Base-by-base conservation (phyloP, 2,888 invertebrate genomes). In the Amphipoea oculea region DNA sequence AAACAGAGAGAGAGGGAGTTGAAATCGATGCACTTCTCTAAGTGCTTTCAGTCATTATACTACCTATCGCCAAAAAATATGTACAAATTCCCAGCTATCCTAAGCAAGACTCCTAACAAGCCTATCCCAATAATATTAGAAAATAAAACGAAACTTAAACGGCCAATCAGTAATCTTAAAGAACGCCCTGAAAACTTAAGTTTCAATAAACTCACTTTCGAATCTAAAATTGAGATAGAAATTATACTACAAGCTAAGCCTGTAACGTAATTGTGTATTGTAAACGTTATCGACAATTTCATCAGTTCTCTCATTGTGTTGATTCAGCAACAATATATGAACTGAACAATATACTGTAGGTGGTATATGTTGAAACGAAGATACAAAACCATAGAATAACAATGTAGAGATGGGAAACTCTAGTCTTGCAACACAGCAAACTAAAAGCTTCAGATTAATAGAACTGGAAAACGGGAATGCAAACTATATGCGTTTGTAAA, bases 231-330 rank as follows among this genome's bases (percentile, higher is more conserved):
- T 40, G 1, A 11, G 12, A 73, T 80, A 80, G 9, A 57, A 62
- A 51, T 66, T 17, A 42, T 48, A 29, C 11, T 73, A 54, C 51
- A 40, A 66, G 78, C 72, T 36, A 36, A 76, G 51, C 14, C 48
- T 70, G n/a, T 66, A 77, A 73, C 79, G 54, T 74, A 76, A 85
- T 70, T 75, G 69, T 62, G 70, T 69, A 87, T 86, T 86, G 88
- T 86, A 67, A 67, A 78, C n/a, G 48, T 72, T 82, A 86, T 86
- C 86, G 63, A 12, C 3, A 79, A 87, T 81, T 76, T 85, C 78
- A 86, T 86, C 86, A 73, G 77, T 65, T 71, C 45, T 60, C 72
- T 73, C 78, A 86, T 86, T 86, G 86, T 86, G 66, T 85, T 48
- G 71, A 80, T 84, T 78, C 74, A 79, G 67, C 66, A 78, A 85